phyloP scores from a whole-genome alignment of 2,888 invertebrate genomes.

The Clistopyga incitator region DNA sequence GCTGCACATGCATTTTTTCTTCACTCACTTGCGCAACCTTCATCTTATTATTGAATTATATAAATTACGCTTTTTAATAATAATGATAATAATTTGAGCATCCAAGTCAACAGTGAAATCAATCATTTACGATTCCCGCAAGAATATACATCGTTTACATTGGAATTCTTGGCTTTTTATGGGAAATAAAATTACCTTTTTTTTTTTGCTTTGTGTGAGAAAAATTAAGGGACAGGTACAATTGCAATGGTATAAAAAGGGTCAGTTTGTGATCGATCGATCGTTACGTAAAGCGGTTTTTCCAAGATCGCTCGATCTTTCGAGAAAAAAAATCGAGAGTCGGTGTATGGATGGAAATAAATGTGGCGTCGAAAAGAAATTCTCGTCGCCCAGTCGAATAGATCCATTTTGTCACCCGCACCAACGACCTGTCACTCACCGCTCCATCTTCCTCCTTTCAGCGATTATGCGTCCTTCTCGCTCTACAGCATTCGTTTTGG shows the following conservation, averaged over 20 bases:
- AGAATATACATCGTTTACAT: conserved; percentile 9
- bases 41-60: conserved; percentile 9
- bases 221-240: conserved; percentile 35
- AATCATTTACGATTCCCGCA: conserved; percentile 9
- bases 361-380: conserved; percentile 60
- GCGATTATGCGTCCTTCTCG: conserved; percentile 27
- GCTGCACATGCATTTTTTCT: not conserved
- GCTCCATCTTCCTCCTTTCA: conserved; percentile 54
- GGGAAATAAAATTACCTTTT: conserved; percentile 27
- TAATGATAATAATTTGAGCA: conserved; percentile 1
- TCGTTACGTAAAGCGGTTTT: conserved; percentile 55
- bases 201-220: not conserved
- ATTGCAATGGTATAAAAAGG: conserved; percentile 29
- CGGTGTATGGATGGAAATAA: not conserved
- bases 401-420: conserved; percentile 50
- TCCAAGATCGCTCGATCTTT: conserved; percentile 41
- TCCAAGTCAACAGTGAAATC: conserved; percentile 6
- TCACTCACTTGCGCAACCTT: not conserved
- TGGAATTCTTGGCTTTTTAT: conserved; percentile 1
- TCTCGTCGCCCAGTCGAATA: conserved; percentile 54
- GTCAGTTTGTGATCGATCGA: conserved; percentile 61
- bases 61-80: not conserved
- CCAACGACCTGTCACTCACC: conserved; percentile 49
- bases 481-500: conserved; percentile 8
- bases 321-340: conserved; percentile 13